Conservation (phyloP, 2,797 vertebrate genomes). For the Lerista edwardsae region DNA sequence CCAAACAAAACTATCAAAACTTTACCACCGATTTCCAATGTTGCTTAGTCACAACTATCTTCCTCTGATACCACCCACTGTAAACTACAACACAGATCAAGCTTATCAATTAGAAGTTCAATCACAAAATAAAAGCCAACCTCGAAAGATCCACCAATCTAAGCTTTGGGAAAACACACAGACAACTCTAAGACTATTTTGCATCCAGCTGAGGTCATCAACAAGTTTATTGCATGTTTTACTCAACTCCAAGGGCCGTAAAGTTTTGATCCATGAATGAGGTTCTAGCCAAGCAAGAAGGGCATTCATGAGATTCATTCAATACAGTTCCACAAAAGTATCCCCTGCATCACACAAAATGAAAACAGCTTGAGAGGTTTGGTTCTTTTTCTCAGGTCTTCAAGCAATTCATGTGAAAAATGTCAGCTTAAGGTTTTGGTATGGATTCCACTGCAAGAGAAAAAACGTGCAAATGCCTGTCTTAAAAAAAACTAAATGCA, state of each 20-base stretch:
- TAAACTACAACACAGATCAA: not conserved
- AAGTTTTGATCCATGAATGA: not conserved
- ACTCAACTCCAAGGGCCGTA: not conserved
- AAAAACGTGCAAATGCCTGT: not conserved
- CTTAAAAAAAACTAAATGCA: not conserved
- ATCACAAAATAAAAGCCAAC: not conserved
- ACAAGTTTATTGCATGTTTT: not conserved
- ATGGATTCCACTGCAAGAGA: not conserved
- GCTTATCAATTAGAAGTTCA: not conserved
- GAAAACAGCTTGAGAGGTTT: not conserved
- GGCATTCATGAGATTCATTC: not conserved
- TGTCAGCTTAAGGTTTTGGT: not conserved
- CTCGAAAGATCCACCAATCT: not conserved
- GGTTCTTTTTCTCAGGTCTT: not conserved
- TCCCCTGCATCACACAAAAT: not conserved
- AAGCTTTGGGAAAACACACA: not conserved
- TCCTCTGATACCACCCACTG: not conserved
- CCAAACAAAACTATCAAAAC: too few species aligned
- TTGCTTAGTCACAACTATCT: too few species aligned
- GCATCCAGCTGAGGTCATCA: not conserved
- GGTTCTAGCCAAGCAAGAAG: not conserved
- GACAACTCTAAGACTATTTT: not conserved
- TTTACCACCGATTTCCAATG: too few species aligned
- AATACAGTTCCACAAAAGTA: not conserved
- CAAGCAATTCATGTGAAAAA: not conserved